A percentile compares a stretch with the other conserved stretches of the same genome.
phyloP scores from a whole-genome alignment of 2,888 invertebrate genomes.

The Lithophane semibrunnea region DNA sequence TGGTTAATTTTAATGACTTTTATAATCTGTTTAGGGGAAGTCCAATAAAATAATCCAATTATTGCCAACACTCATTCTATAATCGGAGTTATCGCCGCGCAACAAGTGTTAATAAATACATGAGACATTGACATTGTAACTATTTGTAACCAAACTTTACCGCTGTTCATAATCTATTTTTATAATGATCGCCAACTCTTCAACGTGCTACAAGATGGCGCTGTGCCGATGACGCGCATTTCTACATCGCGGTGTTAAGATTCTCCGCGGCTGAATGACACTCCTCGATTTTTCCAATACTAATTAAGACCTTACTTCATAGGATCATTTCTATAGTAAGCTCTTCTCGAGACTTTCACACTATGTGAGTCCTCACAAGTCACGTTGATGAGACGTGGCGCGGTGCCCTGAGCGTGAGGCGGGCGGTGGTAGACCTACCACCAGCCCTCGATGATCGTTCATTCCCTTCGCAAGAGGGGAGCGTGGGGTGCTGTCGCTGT shows the following conservation, averaged over 20 bases:
- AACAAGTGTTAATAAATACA: neutral
- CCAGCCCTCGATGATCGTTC: slow-evolving; percentile 55
- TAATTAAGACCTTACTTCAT: slow-evolving; percentile 18
- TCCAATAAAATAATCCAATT: no score
- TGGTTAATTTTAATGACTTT: neutral
- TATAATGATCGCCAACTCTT: neutral
- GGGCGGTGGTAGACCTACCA: slow-evolving; percentile 52
- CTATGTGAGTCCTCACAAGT: slow-evolving; percentile 59
- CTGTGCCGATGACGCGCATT: slow-evolving; percentile 40
- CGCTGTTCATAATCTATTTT: slow-evolving; percentile 14
- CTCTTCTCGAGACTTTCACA: slow-evolving; percentile 61
- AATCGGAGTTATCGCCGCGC: neutral
- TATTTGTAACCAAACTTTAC: neutral
- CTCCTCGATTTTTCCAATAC: neutral
- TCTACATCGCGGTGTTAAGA: slow-evolving; percentile 50
- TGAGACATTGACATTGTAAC: no score
- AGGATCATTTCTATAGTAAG: slow-evolving; percentile 59
- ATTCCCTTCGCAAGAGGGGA: slow-evolving; percentile 45
- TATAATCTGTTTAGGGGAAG: neutral
- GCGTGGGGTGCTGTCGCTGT: slow-evolving; percentile 37
- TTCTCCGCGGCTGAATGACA: slow-evolving; percentile 36
- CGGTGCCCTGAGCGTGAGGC: slow-evolving; percentile 60
- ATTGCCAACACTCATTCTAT: neutral
- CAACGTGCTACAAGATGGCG: slow-evolving; percentile 27
- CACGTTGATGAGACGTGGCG: slow-evolving; percentile 62